These are phyloP conservation scores for Melikaiella ostensackeni DNA, from an alignment of 2,888 invertebrate genomes.

Conservation along the genomic window DNA sequence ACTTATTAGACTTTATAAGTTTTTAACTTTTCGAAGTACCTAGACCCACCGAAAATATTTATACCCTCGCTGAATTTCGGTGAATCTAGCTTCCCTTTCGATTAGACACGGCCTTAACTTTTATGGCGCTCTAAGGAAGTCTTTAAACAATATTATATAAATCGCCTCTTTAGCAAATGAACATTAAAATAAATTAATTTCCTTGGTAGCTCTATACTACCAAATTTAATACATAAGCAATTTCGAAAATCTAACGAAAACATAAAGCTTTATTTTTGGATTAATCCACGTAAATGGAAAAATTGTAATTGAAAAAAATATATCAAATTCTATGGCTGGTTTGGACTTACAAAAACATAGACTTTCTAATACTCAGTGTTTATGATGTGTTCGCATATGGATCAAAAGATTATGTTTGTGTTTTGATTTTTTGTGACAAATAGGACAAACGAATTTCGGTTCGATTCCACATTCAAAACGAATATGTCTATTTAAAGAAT, in stretches of 20 bases:
- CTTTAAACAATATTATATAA: background rate
- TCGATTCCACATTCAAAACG: constrained; percentile 79
- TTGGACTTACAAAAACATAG: background rate
- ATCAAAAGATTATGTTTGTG: constrained; percentile 80
- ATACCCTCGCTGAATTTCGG: too few relatives aligned
- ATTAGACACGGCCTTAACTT: too few relatives aligned
- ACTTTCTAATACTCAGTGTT: constrained; percentile 41
- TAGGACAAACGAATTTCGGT: constrained; percentile 81
- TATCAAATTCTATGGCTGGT: constrained; percentile 2
- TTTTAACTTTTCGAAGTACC: too few relatives aligned
- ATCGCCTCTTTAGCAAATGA: background rate
- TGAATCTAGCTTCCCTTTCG: too few relatives aligned
- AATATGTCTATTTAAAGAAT: constrained; percentile 78
- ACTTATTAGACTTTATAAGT: background rate
- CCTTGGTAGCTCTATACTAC: too few relatives aligned
- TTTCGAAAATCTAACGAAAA: background rate
- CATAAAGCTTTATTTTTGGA: too few relatives aligned
- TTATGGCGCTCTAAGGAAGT: too few relatives aligned
- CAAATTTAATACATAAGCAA: background rate
- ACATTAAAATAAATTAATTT: too few relatives aligned
- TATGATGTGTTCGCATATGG: constrained; percentile 78
- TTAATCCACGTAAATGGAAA: too few relatives aligned
- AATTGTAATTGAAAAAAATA: background rate
- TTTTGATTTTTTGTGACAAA: constrained; percentile 86
- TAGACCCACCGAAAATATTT: too few relatives aligned